A percentile compares a stretch with the other conserved stretches of the same genome.
phyloP scores from a whole-genome alignment of 2,888 invertebrate genomes.

The Tethea ocularis region DNA sequence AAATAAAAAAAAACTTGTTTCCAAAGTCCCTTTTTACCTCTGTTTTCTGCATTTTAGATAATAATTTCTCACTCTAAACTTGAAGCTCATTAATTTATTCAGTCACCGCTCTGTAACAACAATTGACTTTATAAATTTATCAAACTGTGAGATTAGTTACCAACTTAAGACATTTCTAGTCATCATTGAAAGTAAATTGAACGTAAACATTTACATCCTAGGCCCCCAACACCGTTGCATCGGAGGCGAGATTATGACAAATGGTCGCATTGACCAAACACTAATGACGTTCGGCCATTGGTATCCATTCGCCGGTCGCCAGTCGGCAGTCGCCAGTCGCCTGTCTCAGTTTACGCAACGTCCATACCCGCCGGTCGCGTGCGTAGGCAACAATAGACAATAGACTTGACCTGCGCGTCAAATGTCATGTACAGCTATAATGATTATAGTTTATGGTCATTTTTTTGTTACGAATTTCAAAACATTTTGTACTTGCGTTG shows the following conservation, averaged over 20 bases:
- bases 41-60: too few relatives aligned
- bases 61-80: too few relatives aligned
- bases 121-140: too few relatives aligned
- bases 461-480: conserved; percentile 1
- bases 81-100: too few relatives aligned
- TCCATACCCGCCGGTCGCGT: conserved; percentile 4
- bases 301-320: neutral
- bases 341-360: neutral
- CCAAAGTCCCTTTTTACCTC: too few relatives aligned
- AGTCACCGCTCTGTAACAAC: too few relatives aligned
- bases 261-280: conserved; percentile 20
- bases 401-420: conserved; percentile 7
- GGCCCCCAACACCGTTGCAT: conserved; percentile 16
- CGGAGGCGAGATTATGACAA: conserved; percentile 24
- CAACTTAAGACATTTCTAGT: too few relatives aligned
- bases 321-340: conserved; percentile 7
- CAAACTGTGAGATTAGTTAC: too few relatives aligned
- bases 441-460: conserved; percentile 1
- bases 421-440: conserved; percentile 7
- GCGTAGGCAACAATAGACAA: conserved; percentile 12
- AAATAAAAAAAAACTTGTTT: too few relatives aligned
- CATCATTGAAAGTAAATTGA: too few relatives aligned
- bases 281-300: conserved; percentile 15
- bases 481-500: neutral
- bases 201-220: neutral